A percentile compares a stretch with the other conserved stretches of the same genome.
Conservation (phyloP, 2,888 invertebrate genomes). For the Andrena trimmerana region DNA sequence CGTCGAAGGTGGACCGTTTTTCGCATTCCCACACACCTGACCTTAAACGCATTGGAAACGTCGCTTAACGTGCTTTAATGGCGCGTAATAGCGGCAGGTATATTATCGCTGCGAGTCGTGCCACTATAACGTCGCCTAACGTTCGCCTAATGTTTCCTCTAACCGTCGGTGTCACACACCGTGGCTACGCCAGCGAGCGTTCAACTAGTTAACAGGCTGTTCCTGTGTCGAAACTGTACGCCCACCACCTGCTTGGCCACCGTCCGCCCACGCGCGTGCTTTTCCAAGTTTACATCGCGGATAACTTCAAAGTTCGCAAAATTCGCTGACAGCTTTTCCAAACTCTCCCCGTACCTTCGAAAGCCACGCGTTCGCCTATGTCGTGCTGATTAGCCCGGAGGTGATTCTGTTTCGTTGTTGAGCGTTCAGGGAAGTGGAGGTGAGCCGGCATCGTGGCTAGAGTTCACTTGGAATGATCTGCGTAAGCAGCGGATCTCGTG, state of each 20-base stretch:
- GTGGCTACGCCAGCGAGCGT: slow-evolving; percentile 42
- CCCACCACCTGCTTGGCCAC: slow-evolving; percentile 58
- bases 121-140: slow-evolving; percentile 42
- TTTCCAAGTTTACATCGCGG: background rate
- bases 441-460: too few relatives aligned
- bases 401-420: too few relatives aligned
- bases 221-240: slow-evolving; percentile 73
- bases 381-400: too few relatives aligned
- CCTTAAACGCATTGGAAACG: slow-evolving; percentile 52
- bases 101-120: slow-evolving; percentile 38
- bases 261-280: slow-evolving; percentile 29
- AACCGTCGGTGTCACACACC: slow-evolving; percentile 44
- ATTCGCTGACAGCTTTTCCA: too few relatives aligned
- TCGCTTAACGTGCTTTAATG: slow-evolving; percentile 58
- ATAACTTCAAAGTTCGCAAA: too few relatives aligned
- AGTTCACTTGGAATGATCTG: too few relatives aligned
- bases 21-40: slow-evolving; percentile 51
- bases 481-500: too few relatives aligned
- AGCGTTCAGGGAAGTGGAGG: too few relatives aligned
- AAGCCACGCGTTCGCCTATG: too few relatives aligned
- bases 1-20: slow-evolving; percentile 16
- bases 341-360: too few relatives aligned
- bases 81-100: slow-evolving; percentile 58
- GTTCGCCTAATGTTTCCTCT: slow-evolving; percentile 63
- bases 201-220: slow-evolving; percentile 73